phyloP scores from a whole-genome alignment of 2,888 invertebrate genomes.

The Netelia fuscicornis region DNA sequence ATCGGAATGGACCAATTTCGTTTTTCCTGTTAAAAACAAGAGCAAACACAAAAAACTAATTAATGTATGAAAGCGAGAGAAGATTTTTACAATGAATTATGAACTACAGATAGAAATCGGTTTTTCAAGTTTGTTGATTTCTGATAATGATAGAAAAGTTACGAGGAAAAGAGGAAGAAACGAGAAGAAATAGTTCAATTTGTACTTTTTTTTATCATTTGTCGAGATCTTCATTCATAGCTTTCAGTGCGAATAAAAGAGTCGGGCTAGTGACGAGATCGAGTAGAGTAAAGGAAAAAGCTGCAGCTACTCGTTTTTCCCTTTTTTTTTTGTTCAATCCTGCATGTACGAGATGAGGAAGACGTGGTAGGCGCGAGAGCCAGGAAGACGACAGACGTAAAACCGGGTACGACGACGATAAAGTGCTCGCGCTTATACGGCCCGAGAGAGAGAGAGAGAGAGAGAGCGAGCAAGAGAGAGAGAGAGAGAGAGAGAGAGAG shows the following conservation, averaged over 20 bases:
- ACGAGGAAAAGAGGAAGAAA: neutral
- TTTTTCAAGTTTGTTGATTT: conserved; percentile 12
- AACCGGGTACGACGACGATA: conserved; percentile 61
- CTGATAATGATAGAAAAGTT: conserved; percentile 21
- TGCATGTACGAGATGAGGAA: conserved; percentile 51
- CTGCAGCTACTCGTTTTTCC: neutral
- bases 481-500: conserved; percentile 7
- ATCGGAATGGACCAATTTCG: conserved; percentile 84
- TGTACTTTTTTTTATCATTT: no score
- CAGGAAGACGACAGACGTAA: conserved; percentile 66
- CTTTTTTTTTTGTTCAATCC: conserved; percentile 17
- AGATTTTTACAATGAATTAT: no score
- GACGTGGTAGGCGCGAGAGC: conserved; percentile 57
- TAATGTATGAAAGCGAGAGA: neutral
- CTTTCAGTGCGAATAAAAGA: no score
- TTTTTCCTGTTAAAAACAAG: conserved; percentile 76
- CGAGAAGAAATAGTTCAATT: no score
- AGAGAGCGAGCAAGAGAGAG: conserved; percentile 19
- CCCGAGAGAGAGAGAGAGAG: conserved; percentile 42
- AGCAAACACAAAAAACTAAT: neutral
- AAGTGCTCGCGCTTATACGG: conserved; percentile 48
- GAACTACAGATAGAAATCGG: no score
- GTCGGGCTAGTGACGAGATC: no score
- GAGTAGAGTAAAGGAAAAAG: conserved; percentile 2
- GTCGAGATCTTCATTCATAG: no score